Base-by-base conservation (phyloP, 2,113 vertebrate species). In the Malurus alboscapulatus region DNA sequence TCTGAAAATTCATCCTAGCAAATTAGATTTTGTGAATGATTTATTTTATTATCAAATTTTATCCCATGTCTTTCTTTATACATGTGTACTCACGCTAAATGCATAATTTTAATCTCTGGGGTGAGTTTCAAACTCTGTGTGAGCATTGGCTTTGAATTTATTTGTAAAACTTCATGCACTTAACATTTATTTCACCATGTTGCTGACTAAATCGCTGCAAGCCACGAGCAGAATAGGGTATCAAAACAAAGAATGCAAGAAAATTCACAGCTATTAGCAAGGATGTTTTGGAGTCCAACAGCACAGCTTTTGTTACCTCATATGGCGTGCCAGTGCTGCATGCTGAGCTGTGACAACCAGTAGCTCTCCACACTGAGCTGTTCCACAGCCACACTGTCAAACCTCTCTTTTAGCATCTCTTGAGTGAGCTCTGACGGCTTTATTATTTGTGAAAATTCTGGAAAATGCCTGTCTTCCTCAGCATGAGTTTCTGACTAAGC, bases 401-500 rank as follows among this genome's bases (percentile, higher is more conserved):
- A 83, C 16, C 4, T 83, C 27, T 84, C 25, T 61, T 94, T 80
- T 29, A 73, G 4, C 47, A 47, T 69, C 68, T 58, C 51, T 53
- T 26, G 25, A 73, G 51, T 54, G 72, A 92, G 38, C 47, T 69
- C 9, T n/a, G 83, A 73, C 21, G 55, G 36, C 54, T 92, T 79
- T 76, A 84, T 51, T 76, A 53, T 79, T 92, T 79, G 65, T 86
- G 67, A 93, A 94, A 92, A 90, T 80, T 88, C 75, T 93, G 88
- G 69, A 92, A 95, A 93, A 76, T 69, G 51, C 26, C 42, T 2
- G 5, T 77, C 68, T 84, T 77, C 61, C 74, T 84, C 55, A 71
- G 73, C 73, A 36, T 86, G 84, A 94, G 24, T 48, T 94, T 94
- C 87, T 91, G 89, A 91, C 87, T 92, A 84, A 94, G 69, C 69